phyloP scores from a whole-genome alignment of 2,113 vertebrate species.

The Anoura caudifer region DNA sequence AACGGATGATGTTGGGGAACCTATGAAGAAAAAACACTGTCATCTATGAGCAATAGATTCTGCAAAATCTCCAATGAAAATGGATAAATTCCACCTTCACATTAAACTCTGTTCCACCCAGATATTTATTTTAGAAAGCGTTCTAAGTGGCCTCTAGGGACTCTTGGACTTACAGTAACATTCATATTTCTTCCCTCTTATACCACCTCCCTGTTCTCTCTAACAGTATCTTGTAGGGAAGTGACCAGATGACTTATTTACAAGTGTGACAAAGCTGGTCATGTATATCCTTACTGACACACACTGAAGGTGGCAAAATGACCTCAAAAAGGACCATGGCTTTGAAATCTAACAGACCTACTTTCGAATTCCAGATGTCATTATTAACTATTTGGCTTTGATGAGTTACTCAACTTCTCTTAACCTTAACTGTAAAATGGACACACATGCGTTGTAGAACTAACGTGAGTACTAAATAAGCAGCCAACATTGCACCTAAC shows the following conservation, averaged over 20 bases:
- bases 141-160: not conserved
- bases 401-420: not conserved
- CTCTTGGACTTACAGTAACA: not conserved
- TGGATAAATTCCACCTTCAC: not conserved
- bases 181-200: not conserved
- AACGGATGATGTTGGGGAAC: slow-evolving; percentile 86
- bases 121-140: not conserved
- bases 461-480: not conserved
- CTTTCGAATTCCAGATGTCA: not conserved
- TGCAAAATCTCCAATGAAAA: slow-evolving; percentile 24
- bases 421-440: not conserved
- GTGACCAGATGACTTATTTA: not conserved
- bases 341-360: not conserved
- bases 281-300: not conserved
- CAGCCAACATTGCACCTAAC: not conserved
- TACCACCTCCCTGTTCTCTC: too few species aligned
- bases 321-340: not conserved
- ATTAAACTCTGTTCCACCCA: not conserved
- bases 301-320: not conserved
- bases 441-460: not conserved
- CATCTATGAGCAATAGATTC: not conserved
- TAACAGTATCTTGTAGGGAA: not conserved
- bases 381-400: not conserved
- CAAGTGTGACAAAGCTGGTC: not conserved
- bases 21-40: slow-evolving; percentile 75